phyloP scores from a whole-genome alignment of 1,140 invertebrate genomes.

The Sipha flava region DNA sequence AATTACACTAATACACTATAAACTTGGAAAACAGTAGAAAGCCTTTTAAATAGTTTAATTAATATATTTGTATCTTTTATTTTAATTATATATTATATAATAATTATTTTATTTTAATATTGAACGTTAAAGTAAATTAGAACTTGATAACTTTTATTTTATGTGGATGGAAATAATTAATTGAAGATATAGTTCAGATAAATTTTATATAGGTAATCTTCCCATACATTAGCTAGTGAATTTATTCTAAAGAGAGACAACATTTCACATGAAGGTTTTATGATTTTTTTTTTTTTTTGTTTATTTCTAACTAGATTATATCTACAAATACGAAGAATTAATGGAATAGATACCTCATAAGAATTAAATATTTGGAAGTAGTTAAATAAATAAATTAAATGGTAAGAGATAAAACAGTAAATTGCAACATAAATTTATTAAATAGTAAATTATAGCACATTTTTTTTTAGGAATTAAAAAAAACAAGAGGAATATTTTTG shows the following conservation, averaged over 20 bases:
- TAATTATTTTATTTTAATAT: no score
- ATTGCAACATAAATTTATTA: neutral
- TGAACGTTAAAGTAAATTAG: no score
- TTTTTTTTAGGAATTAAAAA: no score
- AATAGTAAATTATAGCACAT: no score
- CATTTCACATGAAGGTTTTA: neutral
- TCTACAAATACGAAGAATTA: neutral
- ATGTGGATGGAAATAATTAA: no score
- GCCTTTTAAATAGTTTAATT: neutral
- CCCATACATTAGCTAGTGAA: neutral
- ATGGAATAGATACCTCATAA: neutral
- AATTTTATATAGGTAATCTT: no score
- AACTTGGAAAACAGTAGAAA: neutral
- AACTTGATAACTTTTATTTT: no score
- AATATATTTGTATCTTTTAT: no score
- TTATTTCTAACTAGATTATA: neutral
- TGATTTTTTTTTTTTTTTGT: neutral
- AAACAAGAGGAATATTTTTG: no score
- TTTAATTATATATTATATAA: no score
- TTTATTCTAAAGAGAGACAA: neutral
- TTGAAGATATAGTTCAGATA: no score
- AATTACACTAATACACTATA: neutral
- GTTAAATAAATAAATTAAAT: neutral
- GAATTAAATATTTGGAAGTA: neutral
- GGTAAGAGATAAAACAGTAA: neutral